Evolutionary conservation across 2,797 vertebrate species (phyloP), one percentile per base, ranked within the genome.

Genomic region (Anguilla anguilla): DNA sequence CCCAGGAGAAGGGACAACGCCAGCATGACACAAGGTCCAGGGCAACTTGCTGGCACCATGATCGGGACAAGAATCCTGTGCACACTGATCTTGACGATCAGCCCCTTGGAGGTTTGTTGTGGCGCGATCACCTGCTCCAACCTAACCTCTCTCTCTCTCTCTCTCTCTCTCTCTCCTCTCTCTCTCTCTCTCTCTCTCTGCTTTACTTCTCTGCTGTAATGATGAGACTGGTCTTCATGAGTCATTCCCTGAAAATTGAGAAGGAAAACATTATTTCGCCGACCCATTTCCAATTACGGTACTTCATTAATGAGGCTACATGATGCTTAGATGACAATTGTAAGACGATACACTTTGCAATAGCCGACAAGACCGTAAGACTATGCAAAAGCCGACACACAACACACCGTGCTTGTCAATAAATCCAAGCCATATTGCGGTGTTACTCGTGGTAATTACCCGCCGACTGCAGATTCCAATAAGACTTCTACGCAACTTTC

Each of bases 1-100:
- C 97, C 95, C 94, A 98, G 91, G 91, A 98, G 95, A 89, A 98
- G 94, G 86, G 91, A 92, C 91, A 96, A 92, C 90, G 96, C 96
- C 96, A 97, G 95, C 93, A 96, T 96, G 95, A 96, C 96, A 94
- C 94, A 94, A 91, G 92, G 91, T 95, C 95, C 95, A 93, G 92
- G 94, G 94, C 92, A 95, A 93, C 94, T 93, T 94, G 92, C 93
- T 94, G 94, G 94, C 94, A 95, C 94, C 96, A 96, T 97, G 94
- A 94, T 96, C 93, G 93, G 94, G 94, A 92, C 93, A 91, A 91
- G 94, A 94, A 93, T 96, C 95, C 95, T 93, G 93, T 93, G 92
- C 93, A 93, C 94, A 96, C 93, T 94, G 95, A 94, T 94, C 91
- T 92, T 93, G 93, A 92, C 93, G 94, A 91, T 93, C 93, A 95